Base-by-base conservation (phyloP, 2,797 vertebrate species). In the Knipowitschia caucasica region DNA sequence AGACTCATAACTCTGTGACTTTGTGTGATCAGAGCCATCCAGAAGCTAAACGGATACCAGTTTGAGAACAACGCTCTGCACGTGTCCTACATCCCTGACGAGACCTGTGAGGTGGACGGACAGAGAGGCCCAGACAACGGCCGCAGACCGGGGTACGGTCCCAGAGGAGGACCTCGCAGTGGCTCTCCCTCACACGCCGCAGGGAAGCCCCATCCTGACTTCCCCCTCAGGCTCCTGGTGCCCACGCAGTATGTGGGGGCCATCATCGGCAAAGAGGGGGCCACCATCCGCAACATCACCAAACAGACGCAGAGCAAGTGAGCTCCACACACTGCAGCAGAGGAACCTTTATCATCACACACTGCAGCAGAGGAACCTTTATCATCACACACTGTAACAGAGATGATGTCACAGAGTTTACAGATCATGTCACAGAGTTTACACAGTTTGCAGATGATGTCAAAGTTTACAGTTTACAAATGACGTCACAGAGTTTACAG, bases 241-340 rank as follows among this genome's bases (percentile, higher is more conserved):
- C 94, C 94, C 63, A 96, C 95, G 0, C 95, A 97, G 80, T 97
- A 94, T 0, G 95, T 98, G 11, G 95, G 95, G 0, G 95, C 95
- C 69, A 97, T 98, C 86, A 98, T 98, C 0, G 95, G 95, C 77
- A 98, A 98, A 69, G 95, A 98, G 63, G 95, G 95, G 0, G 93
- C 94, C 78, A 97, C 95, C 78, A 98, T 98, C 61, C 89, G 95
- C 30, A 95, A 95, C 80, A 98, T 97, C 86, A 97, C 95, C 54
- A 96, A 98, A 69, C 95, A 98, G 85, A 98, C 94, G 0, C 94
- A 96, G 79, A 96, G 95, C 90, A 98, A 97, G 95, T 98, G 82
- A 91, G 94, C 86, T n/a, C 7, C 3, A 20, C 33, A 8, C 14
- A 20, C 3, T 5, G 10, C 2, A 11, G n/a, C n/a, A n/a, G n/a